Percentiles rank a stretch among this genome's conserved stretches.
Conservation (phyloP, 2,113 vertebrate species). For the Gymnobelideus leadbeateri region DNA sequence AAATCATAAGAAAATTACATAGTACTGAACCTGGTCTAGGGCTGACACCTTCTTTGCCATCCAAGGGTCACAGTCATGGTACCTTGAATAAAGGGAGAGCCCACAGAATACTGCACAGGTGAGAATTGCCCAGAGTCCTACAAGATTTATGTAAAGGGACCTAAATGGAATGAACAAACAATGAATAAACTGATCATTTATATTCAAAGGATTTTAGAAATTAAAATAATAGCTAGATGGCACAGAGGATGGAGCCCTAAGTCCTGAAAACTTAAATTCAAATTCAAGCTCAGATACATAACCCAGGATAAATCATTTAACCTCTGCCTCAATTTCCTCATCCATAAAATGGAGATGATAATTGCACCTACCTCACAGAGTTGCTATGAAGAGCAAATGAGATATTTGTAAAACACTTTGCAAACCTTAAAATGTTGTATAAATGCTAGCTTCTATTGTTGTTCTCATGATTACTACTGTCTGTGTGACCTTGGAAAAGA, state of each 20-base stretch:
- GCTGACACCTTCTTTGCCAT: conserved; percentile 87
- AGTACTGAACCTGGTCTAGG: conserved; percentile 90
- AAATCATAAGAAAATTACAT: not conserved
- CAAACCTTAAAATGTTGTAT: not conserved
- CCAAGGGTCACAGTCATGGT: conserved; percentile 94
- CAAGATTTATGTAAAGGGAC: conserved; percentile 93
- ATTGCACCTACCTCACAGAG: not conserved
- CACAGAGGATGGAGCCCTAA: not conserved
- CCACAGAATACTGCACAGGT: conserved; percentile 89
- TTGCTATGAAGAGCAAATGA: not conserved
- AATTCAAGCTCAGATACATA: not conserved
- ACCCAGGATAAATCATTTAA: not conserved
- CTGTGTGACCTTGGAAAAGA: not conserved
- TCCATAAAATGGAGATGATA: not conserved
- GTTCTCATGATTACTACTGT: not conserved
- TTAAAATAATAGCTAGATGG: not conserved
- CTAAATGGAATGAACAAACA: conserved; percentile 78
- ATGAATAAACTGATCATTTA: not conserved
- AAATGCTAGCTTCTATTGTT: not conserved
- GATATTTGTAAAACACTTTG: not conserved
- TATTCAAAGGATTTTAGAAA: not conserved
- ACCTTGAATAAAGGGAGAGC: conserved; percentile 93
- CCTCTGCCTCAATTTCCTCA: not conserved
- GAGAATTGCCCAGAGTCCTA: conserved; percentile 92
- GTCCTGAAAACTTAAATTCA: not conserved